Conservation (phyloP, 2,113 vertebrate genomes). For the Corynorhinus townsendii region DNA sequence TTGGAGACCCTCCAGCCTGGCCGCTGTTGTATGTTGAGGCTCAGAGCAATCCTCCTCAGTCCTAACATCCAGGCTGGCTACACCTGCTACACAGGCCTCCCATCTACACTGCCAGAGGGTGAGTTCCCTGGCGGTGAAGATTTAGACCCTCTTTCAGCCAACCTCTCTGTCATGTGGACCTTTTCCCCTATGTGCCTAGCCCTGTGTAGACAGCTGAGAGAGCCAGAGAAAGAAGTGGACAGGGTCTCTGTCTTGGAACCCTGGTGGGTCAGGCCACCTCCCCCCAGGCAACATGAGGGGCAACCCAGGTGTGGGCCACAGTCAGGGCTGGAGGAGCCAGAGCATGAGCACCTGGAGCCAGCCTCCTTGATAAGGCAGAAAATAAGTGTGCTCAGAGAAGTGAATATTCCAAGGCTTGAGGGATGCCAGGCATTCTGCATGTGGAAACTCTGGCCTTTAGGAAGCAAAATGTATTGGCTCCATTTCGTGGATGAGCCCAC, state of each 20-base stretch:
- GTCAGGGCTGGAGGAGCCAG: neutral
- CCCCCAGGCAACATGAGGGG: neutral
- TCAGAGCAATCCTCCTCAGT: fast-evolving
- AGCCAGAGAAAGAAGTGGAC: neutral
- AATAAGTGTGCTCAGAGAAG: neutral
- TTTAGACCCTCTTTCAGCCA: neutral
- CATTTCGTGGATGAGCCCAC: neutral
- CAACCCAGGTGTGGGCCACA: neutral
- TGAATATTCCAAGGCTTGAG: fast-evolving
- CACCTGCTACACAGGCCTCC: neutral
- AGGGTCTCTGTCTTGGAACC: too few species aligned
- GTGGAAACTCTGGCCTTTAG: neutral
- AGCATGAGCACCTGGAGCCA: fast-evolving
- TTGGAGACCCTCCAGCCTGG: neutral
- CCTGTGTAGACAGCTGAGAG: neutral
- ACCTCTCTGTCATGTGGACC: neutral
- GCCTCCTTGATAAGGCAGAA: neutral
- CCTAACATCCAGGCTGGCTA: neutral
- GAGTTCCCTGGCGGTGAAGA: neutral
- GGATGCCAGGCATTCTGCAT: fast-evolving
- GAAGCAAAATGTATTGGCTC: neutral
- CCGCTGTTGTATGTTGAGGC: neutral
- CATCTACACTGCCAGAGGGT: neutral
- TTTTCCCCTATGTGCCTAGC: neutral
- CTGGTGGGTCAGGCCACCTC: neutral